phyloP scores from a whole-genome alignment of 1,140 invertebrate genomes.

The Aleiodes sp. region DNA sequence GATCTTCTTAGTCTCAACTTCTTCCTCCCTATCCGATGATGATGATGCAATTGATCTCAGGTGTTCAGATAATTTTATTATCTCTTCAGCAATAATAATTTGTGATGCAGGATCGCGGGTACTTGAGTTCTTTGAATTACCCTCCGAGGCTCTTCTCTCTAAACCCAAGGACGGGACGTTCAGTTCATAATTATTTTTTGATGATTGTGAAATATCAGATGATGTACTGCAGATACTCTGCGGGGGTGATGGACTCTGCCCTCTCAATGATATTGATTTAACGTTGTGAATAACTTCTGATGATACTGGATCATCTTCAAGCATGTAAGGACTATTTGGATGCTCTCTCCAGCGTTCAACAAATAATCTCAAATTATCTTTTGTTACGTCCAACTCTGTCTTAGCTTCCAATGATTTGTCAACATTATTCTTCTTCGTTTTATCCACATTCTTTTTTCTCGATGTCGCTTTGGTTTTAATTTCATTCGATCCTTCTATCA shows the following conservation, averaged over 20 bases:
- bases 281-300: conserved; percentile 49
- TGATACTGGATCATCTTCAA: conserved; percentile 64
- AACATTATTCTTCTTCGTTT: conserved; percentile 28
- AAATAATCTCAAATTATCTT: conserved; percentile 84
- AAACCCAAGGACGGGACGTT: conserved; percentile 56
- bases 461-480: conserved; percentile 4
- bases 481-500: conserved; percentile 19
- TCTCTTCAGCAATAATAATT: conserved; percentile 75
- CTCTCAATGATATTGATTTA: conserved; percentile 64
- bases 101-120: conserved; percentile 55
- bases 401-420: conserved; percentile 35
- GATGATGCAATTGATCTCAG: conserved; percentile 52
- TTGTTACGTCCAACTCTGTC: conserved; percentile 80
- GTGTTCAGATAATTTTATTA: conserved; percentile 73
- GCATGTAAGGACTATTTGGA: conserved; percentile 83
- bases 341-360: conserved; percentile 89
- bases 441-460: conserved; percentile 18
- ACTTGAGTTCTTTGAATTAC: conserved; percentile 55
- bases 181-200: conserved; percentile 43
- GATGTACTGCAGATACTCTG: conserved; percentile 74
- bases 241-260: conserved; percentile 78
- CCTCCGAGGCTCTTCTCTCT: conserved; percentile 80
- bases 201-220: conserved; percentile 48
- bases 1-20: background rate
- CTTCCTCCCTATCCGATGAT: background rate